phyloP scores from a whole-genome alignment of 2,113 vertebrate species.

The Takifugu flavidus region DNA sequence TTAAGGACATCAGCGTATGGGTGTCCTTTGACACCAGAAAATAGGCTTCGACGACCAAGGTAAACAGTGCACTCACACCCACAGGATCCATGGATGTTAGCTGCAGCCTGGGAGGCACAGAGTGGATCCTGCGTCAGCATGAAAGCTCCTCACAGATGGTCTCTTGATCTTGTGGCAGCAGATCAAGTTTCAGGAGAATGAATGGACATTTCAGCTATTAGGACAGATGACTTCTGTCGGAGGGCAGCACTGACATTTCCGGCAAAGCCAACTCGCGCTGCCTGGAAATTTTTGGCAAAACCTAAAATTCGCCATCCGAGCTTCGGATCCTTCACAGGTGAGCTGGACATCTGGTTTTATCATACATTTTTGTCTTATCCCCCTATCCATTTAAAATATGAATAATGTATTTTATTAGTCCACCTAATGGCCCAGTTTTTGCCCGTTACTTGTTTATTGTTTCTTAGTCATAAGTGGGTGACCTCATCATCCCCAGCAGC shows the following conservation, averaged over 20 bases:
- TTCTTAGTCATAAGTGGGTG: constrained; percentile 51
- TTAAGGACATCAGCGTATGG: constrained; percentile 57
- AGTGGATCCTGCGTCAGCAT: constrained; percentile 57
- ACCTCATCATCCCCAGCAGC: constrained; percentile 69
- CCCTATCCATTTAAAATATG: constrained; percentile 25
- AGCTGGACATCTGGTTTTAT: too few relatives aligned
- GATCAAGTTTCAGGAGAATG: constrained; percentile 62
- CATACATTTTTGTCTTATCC: too few relatives aligned
- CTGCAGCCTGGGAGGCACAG: constrained; percentile 63
- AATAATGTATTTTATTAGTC: constrained; percentile 55
- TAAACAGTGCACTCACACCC: constrained; percentile 40
- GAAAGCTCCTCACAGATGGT: constrained; percentile 70
- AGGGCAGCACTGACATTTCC: constrained; percentile 9
- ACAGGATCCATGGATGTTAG: constrained; percentile 49
- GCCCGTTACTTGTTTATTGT: constrained; percentile 49
- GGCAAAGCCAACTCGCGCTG: too few relatives aligned
- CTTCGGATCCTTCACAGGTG: too few relatives aligned
- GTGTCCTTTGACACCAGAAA: constrained; percentile 76
- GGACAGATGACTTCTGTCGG: constrained; percentile 33
- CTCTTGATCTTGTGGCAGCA: constrained; percentile 55
- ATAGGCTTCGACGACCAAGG: constrained; percentile 61
- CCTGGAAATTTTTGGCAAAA: too few relatives aligned
- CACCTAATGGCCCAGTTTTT: constrained; percentile 27
- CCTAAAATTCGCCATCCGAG: too few relatives aligned
- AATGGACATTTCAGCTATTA: constrained; percentile 36